Evolutionary conservation across 2,888 invertebrate species (phyloP).

Genomic region (Empis stercorea): DNA sequence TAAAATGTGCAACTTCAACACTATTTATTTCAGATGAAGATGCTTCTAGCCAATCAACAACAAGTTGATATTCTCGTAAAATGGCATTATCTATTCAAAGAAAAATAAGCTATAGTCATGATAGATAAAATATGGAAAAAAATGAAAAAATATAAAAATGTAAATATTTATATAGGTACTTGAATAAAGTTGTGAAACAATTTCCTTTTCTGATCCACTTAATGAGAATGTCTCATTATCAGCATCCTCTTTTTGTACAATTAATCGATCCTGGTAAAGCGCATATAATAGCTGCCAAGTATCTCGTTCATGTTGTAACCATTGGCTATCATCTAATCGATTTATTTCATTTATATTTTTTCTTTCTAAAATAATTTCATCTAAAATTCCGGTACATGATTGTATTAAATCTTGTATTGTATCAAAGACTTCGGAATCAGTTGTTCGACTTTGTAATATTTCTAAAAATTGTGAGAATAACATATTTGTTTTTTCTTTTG

Average conservation of each 20-base stretch:
- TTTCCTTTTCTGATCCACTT: slow-evolving; percentile 42
- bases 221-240: slow-evolving; percentile 31
- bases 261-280: slow-evolving; percentile 67
- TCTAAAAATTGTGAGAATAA: slow-evolving; percentile 32
- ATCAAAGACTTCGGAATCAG: slow-evolving; percentile 17
- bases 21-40: slow-evolving; percentile 50
- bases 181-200: slow-evolving; percentile 33
- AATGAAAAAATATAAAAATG: too few species aligned
- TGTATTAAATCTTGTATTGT: slow-evolving; percentile 15
- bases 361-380: slow-evolving; percentile 10
- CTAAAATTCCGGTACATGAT: slow-evolving; percentile 12
- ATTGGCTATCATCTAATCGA: slow-evolving; percentile 21
- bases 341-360: slow-evolving; percentile 5
- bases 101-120: too few species aligned
- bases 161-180: too few species aligned
- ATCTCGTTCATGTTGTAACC: slow-evolving; percentile 70
- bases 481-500: slow-evolving; percentile 24
- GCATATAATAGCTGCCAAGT: slow-evolving; percentile 79
- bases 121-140: too few species aligned
- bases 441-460: slow-evolving; percentile 27
- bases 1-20: slow-evolving; percentile 53
- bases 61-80: slow-evolving; percentile 59
- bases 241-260: slow-evolving; percentile 28
- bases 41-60: slow-evolving; percentile 87
- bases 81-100: slow-evolving; percentile 42